Base-by-base conservation (phyloP, 2,888 invertebrate species). In the Tenthredo notha region DNA sequence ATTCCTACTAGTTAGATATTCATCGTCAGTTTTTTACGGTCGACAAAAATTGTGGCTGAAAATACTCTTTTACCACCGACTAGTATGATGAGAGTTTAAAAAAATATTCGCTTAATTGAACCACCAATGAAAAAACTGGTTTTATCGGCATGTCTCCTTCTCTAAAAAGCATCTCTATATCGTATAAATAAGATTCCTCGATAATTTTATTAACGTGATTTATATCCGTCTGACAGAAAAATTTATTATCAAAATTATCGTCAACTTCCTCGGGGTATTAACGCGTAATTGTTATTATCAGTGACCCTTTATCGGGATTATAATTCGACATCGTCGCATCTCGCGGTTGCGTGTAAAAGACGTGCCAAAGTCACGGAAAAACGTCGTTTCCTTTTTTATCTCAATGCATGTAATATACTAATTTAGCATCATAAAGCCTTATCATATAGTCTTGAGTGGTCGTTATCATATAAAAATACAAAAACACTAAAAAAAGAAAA, bases 11-110 rank as follows among this genome's bases (percentile, higher is more conserved):
- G 25, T 15, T 77, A 50, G 15, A 29, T 61, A 80, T 80, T 50
- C 50, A 6, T 54, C 77, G 58, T 61, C 40, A 21, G 15, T 80
- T 80, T 80, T 80, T 77, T 77, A 77, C 72, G 40, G 12, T 43
- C 10, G 21, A 43, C 18, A 74, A 74, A 43, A 10, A 74, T 74
- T 25, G 21, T 43, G 21, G 37, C 40, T 43, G 6, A 67, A 67
- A 33, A 67, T 67, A 67, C 67, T 6, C 18, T 29, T 4, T 67
- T 25, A 5, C 18, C 0, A 18, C 67, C 18, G 29, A 12, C 12
- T 67, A 12, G 29, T 18, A 67, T 12, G 18, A 67, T 18, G 6
- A 67, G 7, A 67, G 33, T 67, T 67, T n/a, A n/a, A 7, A 33
- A 25, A 61, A 25, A 33, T 61, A 67, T 25, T 33, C 18, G 33